phyloP scores from a whole-genome alignment of 2,888 invertebrate genomes.

The Incurvaria masculella region DNA sequence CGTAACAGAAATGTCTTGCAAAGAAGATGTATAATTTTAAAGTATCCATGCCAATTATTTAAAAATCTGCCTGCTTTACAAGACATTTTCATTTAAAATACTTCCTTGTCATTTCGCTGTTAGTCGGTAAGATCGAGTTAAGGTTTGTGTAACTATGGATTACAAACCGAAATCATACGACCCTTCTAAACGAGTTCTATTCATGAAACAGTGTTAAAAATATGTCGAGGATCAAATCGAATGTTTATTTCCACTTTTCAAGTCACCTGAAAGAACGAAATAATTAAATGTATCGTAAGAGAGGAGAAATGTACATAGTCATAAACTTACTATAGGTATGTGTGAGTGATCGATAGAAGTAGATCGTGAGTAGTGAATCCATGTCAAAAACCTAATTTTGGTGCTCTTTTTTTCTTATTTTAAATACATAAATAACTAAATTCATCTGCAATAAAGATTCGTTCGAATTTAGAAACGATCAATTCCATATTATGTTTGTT shows the following conservation, averaged over 20 bases:
- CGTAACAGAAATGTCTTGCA: not conserved
- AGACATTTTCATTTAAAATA: too few species aligned
- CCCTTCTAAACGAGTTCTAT: constrained; percentile 10
- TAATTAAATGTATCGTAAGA: constrained; percentile 35
- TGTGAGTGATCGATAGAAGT: constrained; percentile 55
- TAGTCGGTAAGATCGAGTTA: too few species aligned
- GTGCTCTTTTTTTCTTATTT: constrained; percentile 11
- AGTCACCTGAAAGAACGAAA: constrained; percentile 27
- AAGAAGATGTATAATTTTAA: not conserved
- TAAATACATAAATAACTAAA: not conserved
- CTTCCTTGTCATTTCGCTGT: too few species aligned
- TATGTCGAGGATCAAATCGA: constrained; percentile 21
- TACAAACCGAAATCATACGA: too few species aligned
- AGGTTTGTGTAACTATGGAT: too few species aligned
- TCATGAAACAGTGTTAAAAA: constrained; percentile 4
- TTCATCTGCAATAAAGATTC: too few species aligned
- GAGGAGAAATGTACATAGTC: constrained; percentile 51
- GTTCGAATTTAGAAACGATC: too few species aligned
- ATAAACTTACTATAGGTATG: constrained; percentile 49
- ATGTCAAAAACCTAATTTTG: constrained; percentile 21
- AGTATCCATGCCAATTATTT: too few species aligned
- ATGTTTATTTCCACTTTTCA: constrained; percentile 37
- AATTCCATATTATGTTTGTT: not conserved
- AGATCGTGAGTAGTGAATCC: constrained; percentile 39
- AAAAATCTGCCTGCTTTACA: too few species aligned